These are phyloP conservation scores for Erebia epiphron DNA, from an alignment of 2,888 invertebrate species.

Conservation along the genomic window DNA sequence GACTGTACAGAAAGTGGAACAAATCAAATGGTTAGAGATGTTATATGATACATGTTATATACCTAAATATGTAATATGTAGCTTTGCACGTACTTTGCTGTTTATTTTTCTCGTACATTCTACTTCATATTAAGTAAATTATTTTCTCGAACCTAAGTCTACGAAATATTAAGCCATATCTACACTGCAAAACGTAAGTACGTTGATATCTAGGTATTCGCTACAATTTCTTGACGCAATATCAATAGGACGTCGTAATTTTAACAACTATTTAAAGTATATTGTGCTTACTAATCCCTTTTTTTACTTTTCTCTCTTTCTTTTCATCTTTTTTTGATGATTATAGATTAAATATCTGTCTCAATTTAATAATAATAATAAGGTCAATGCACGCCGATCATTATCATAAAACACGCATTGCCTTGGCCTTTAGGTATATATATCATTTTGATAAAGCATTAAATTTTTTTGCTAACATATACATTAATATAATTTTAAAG, in stretches of 20 bases:
- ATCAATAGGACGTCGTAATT: constrained; percentile 36
- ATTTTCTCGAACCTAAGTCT: constrained; percentile 14
- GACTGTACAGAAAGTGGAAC: no score
- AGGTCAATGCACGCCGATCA: background rate
- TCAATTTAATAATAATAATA: background rate
- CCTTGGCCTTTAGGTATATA: background rate
- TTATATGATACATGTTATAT: no score
- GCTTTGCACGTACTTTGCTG: background rate
- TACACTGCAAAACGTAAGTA: constrained; percentile 37
- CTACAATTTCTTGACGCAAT: constrained; percentile 12
- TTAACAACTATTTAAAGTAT: constrained; percentile 46
- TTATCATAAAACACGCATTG: background rate
- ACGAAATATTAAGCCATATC: constrained; percentile 31
- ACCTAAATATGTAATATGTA: background rate
- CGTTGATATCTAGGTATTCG: constrained; percentile 31
- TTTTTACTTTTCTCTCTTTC: constrained; percentile 11
- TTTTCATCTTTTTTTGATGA: background rate
- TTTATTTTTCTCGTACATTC: background rate
- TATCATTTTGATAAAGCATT: constrained; percentile 3
- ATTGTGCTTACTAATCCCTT: constrained; percentile 50
- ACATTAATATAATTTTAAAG: background rate
- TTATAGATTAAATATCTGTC: background rate
- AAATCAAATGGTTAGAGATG: no score
- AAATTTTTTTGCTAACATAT: background rate
- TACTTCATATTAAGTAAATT: background rate